Base-by-base conservation (phyloP, 64 coral and sea anemone genomes). In the Stichodactyla helianthus region DNA sequence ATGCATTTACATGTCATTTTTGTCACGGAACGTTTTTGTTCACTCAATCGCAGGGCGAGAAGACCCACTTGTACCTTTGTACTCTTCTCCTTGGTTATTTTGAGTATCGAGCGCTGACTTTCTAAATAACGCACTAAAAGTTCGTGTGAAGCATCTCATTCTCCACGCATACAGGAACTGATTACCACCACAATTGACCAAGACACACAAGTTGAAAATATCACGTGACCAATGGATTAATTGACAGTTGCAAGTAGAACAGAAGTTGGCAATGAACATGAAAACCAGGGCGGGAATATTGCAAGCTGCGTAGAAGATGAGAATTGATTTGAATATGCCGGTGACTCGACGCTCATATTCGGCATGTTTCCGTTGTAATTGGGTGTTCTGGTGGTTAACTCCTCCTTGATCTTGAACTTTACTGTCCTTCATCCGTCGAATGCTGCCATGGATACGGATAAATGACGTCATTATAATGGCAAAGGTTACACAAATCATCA, bases 231-330 rank as follows among this genome's bases (percentile, higher is more conserved):
- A 44, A 44, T 44, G 35, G 35, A 44, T 44, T 44, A 44, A 44
- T 44, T 0, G 35, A 44, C 35, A 44, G 35, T 44, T 44, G 35
- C 35, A 44, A 44, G 16, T 28, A 23, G 62, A 65, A n/a, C 91
- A 93, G 27, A 93, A 84, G 15, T 93, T 93, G 15, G 89, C 89
- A 0, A 93, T 58, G 44, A 89, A 89, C 64, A 93, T 93, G 87
- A 93, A 89, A 6, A 50, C 71, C 5, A 88, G 86, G 0, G 91
- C 87, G 5, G 91, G 91, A 11, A 53, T 77, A 82, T 93, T 85
- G 50, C 70, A 93, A 54, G 89, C 52, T 5, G 85, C 79, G 20
- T 89, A 93, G 25, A 83, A 83, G 16, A 88, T 26, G 9, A 93
- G 71, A 77, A 93, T 93, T 31, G 85, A 76, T 50, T 89, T 57